Base-by-base conservation (phyloP, 2,888 invertebrate genomes). In the Drosophila longiperda region DNA sequence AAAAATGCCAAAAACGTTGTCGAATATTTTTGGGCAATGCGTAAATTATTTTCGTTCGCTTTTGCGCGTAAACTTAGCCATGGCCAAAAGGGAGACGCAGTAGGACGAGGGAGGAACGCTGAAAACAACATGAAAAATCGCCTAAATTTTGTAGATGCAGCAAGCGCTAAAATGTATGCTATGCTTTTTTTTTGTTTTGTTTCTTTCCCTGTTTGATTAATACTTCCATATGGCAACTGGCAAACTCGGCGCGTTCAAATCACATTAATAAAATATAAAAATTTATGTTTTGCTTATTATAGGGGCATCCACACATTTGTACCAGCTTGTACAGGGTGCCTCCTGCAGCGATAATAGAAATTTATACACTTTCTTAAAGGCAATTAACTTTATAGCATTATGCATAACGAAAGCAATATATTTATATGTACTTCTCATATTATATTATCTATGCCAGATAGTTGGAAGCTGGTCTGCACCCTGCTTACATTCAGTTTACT, bases 241-340 rank as follows among this genome's bases (percentile, higher is more conserved):
- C 75, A 80, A 79, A 75, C 80, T 73, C 83, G 55, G 70, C 73
- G 89, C 85, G 75, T 80, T 87, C 90, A 62, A 88, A 76, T 74
- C 85, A 75, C 89, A 90, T 87, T 87, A 87, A 87, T 90, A 87
- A 90, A 84, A 87, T 90, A 89, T 87, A 82, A 72, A 75, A 87
- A 89, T 90, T 90, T 90, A 89, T 86, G 90, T 81, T 66, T 78
- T 81, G 89, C 89, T 83, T 83, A 83, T 86, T 78, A 87, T 67
- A 70, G 74, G 73, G 59, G 58, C 72, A 67, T 52, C 23, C 53
- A 32, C 32, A 60, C 26, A 42, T 26, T 2, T 26, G 26, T 26
- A 26, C 26, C 26, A 26, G 38, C n/a, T 40, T 60, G 68, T 78
- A 79, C 79, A 79, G 79, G 82, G 82, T 79, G 74, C 29, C 53